Evolutionary conservation across 53 echinoderm and acorn worm genomes (phyloP), one percentile per base, ranked within the genome.

Genomic region (Temnopleurus reevesii): DNA sequence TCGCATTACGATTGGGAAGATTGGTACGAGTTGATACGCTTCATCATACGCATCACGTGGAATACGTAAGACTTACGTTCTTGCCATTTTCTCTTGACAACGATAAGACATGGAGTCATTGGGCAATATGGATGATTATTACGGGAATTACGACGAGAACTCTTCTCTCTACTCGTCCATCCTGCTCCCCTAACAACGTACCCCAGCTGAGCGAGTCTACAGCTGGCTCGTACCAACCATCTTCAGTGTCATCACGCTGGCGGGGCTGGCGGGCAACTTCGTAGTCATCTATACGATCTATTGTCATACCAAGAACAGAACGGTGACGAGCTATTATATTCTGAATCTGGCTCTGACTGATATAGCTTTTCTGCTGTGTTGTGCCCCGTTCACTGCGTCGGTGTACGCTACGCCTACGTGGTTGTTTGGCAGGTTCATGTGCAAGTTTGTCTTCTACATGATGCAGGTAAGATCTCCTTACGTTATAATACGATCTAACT

Each of bases 311-410:
- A 93, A 95, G 30, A 81, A 89, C 45, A 91, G 93, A 76, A 95
- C 95, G 51, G 93, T 93, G 25, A 95, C 95, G 55, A 95, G 93
- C 58, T 95, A 93, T 38, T 95, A 95, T 81, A 95, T 95, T 24
- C 77, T 95, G 13, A 95, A 93, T 25, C 55, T 95, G 63, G 95
- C 95, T 28, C 80, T 95, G 2, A 93, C 93, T 13, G 95, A 95
- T 57, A 89, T 95, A 43, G 93, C 90, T 71, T 95, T 91, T 45
- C 81, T 95, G 53, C 77, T 95, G 6, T 93, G 89, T 38, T 95
- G 95, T 86, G 95, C 93, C 2, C 95, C 95, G 12, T 93, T 95
- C 65, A 95, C 95, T 1, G 95, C 93, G 4, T 89, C 90, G 1
- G 21, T 94, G 24, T 95, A 93, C 54, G 95, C 95, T 24, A 93